phyloP scores from a whole-genome alignment of 2,888 invertebrate genomes.

The Ceramica pisi region DNA sequence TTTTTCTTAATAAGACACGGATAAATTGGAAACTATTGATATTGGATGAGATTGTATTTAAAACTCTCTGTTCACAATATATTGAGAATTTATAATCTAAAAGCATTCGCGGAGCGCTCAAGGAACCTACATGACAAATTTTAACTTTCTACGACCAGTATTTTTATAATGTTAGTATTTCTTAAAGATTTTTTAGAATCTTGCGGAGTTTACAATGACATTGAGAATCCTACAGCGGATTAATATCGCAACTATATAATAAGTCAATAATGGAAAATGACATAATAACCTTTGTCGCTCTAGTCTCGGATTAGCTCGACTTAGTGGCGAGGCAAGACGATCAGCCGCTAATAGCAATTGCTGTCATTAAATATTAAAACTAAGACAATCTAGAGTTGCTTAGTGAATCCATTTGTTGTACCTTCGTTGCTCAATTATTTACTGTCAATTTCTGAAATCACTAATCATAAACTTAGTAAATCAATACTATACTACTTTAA shows the following conservation, averaged over 20 bases:
- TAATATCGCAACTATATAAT: constrained; percentile 26
- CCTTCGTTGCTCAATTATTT: background rate
- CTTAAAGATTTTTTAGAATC: too few relatives aligned
- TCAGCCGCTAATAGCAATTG: constrained; percentile 39
- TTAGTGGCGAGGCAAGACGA: constrained; percentile 11
- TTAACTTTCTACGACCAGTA: too few relatives aligned
- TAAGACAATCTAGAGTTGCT: constrained; percentile 8
- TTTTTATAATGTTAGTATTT: too few relatives aligned
- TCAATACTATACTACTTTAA: background rate
- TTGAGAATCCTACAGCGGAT: constrained; percentile 18
- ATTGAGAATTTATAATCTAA: too few relatives aligned
- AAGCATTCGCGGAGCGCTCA: too few relatives aligned
- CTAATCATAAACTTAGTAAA: background rate
- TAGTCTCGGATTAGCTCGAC: background rate
- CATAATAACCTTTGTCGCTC: constrained; percentile 16
- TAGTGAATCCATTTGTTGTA: background rate
- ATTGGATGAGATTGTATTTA: too few relatives aligned
- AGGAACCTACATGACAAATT: too few relatives aligned
- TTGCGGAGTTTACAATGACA: background rate
- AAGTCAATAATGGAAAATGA: constrained; percentile 4
- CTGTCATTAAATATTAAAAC: constrained; percentile 30
- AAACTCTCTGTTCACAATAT: too few relatives aligned
- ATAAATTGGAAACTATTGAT: too few relatives aligned
- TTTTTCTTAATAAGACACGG: too few relatives aligned
- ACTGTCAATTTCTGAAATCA: background rate